Conservation (phyloP, 2,113 vertebrate species). For the Cryptotis parvus region DNA sequence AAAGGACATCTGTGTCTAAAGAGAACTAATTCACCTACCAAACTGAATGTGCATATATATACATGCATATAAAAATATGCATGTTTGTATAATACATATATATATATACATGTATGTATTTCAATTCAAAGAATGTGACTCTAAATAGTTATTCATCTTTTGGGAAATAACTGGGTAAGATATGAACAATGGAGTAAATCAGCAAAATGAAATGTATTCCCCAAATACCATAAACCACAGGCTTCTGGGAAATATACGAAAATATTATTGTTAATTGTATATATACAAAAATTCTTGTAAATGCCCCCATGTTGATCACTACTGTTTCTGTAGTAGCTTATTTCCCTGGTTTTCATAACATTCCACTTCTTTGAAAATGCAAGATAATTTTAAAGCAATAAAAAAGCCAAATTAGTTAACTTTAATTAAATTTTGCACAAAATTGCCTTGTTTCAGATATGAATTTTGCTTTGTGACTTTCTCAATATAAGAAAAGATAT, state of each 20-base stretch:
- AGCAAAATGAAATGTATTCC: constrained; percentile 73
- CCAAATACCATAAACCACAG: constrained; percentile 24
- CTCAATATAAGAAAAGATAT: constrained; percentile 48
- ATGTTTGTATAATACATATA: too few relatives aligned
- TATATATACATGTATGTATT: too few relatives aligned
- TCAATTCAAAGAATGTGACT: constrained; percentile 4
- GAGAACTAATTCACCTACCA: constrained; percentile 52
- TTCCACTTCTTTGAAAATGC: constrained; percentile 66
- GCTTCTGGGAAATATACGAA: constrained; percentile 62
- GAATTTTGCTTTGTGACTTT: constrained; percentile 56
- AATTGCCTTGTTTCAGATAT: constrained; percentile 58
- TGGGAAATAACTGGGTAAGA: constrained; percentile 73
- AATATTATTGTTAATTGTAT: constrained; percentile 72
- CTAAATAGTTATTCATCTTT: constrained; percentile 68
- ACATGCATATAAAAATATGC: too few relatives aligned
- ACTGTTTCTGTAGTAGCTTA: constrained; percentile 18
- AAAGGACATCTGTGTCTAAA: constrained; percentile 41
- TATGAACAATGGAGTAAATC: constrained; percentile 66
- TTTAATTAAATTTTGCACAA: constrained; percentile 73
- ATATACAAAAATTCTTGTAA: constrained; percentile 71
- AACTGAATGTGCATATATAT: too few relatives aligned
- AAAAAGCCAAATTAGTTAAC: constrained; percentile 56
- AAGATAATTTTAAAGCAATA: constrained; percentile 66
- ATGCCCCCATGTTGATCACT: constrained; percentile 65
- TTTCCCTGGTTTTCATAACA: constrained; percentile 51